phyloP scores from a whole-genome alignment of 2,113 vertebrate species.

The Nibea coibor region DNA sequence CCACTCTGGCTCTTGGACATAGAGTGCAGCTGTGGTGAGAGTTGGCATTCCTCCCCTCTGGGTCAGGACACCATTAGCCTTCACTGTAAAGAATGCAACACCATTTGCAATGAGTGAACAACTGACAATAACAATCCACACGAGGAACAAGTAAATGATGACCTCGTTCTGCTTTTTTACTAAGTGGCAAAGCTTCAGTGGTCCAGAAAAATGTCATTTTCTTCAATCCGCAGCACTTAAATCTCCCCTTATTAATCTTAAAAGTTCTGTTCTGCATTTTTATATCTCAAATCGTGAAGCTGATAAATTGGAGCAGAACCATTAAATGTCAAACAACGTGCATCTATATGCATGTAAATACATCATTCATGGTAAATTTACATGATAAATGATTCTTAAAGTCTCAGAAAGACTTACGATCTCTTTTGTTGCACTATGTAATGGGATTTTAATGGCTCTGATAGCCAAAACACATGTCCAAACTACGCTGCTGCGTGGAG shows the following conservation, averaged over 20 bases:
- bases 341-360: slow-evolving; percentile 60
- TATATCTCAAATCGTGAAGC: slow-evolving; percentile 17
- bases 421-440: slow-evolving; percentile 70
- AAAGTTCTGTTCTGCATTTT: slow-evolving; percentile 1
- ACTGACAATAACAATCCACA: slow-evolving; percentile 55
- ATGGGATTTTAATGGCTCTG: slow-evolving; percentile 78
- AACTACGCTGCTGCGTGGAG: slow-evolving; percentile 48
- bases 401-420: slow-evolving; percentile 59
- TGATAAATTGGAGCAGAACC: slow-evolving; percentile 54
- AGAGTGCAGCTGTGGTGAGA: slow-evolving; percentile 79
- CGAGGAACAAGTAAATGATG: slow-evolving; percentile 40
- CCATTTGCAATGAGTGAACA: slow-evolving; percentile 55
- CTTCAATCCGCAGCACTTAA: slow-evolving; percentile 19
- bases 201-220: slow-evolving; percentile 38
- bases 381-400: slow-evolving; percentile 64
- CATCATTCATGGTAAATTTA: slow-evolving; percentile 69
- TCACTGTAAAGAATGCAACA: slow-evolving; percentile 74
- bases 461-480: slow-evolving; percentile 80
- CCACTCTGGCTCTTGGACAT: slow-evolving; percentile 61
- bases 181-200: slow-evolving; percentile 24
- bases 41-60: slow-evolving; percentile 76
- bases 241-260: slow-evolving; percentile 25
- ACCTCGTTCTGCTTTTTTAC: slow-evolving; percentile 29
- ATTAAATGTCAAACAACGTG: slow-evolving; percentile 62
- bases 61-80: slow-evolving; percentile 79